A percentile compares a stretch with the other conserved stretches of the same genome.
These are phyloP conservation scores for Drosophila silvestris DNA, from an alignment of 2,888 invertebrate species.

Conservation along the genomic window DNA sequence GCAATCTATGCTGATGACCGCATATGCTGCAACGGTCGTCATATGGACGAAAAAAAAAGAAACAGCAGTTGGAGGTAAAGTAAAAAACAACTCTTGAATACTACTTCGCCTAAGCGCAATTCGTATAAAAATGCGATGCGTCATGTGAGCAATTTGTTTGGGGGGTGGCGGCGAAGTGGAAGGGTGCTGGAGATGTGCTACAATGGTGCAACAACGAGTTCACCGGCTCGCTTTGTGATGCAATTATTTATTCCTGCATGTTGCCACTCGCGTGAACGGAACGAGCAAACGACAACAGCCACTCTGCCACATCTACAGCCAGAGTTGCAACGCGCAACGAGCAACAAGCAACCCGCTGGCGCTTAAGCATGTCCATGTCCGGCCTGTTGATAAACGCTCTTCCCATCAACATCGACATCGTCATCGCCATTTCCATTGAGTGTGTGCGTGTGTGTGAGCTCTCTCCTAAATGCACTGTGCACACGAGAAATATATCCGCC, in stretches of 20 bases:
- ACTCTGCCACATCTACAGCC: conserved; percentile 10
- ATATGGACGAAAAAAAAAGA: conserved; percentile 46
- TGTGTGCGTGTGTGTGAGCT: conserved; percentile 22
- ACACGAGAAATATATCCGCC: conserved; percentile 61
- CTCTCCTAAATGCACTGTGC: conserved; percentile 56
- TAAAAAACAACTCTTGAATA: conserved; percentile 33
- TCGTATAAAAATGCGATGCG: conserved; percentile 76
- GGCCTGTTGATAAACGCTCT: conserved; percentile 51
- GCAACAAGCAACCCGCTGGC: conserved; percentile 56
- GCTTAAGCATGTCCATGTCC: conserved; percentile 82
- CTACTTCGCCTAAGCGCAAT: conserved; percentile 50
- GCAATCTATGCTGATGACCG: conserved; percentile 77
- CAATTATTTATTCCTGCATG: conserved; percentile 79
- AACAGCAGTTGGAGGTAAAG: conserved; percentile 10
- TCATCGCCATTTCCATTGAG: conserved; percentile 17
- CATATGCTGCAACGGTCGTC: conserved; percentile 63
- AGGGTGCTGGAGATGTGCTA: conserved; percentile 20
- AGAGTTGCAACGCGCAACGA: conserved; percentile 37
- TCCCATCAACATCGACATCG: conserved; percentile 18
- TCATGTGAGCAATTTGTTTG: conserved; percentile 77
- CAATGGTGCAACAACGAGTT: conserved; percentile 80
- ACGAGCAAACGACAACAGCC: conserved; percentile 35
- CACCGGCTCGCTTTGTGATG: conserved; percentile 74
- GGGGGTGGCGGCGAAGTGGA: conserved; percentile 24
- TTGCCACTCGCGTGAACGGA: conserved; percentile 56